Evolutionary conservation across 1,140 invertebrate genomes (phyloP).

Genomic region (Eriocheir sinensis): DNA sequence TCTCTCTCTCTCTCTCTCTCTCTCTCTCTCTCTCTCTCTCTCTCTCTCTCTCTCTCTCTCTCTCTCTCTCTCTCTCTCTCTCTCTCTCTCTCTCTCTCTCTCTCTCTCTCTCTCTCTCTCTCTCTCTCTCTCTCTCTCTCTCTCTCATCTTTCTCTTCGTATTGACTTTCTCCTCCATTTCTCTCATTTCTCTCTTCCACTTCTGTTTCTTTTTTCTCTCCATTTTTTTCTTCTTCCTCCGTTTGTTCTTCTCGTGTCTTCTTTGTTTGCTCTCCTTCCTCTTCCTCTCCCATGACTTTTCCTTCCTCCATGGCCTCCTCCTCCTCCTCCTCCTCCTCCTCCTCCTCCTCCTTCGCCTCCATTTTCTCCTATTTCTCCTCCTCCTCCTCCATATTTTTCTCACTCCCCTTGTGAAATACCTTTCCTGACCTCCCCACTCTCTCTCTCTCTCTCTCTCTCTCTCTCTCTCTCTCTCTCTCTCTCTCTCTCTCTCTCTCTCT

Average conservation of each 20-base stretch:
- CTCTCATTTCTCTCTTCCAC: not conserved
- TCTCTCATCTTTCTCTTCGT: not conserved
- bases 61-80: not conserved
- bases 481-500: not conserved
- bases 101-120: not conserved
- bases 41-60: conserved; percentile 22
- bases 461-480: not conserved
- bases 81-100: not conserved
- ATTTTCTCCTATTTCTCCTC: too few species aligned
- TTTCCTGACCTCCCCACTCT: too few species aligned
- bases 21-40: conserved; percentile 12
- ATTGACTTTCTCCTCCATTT: not conserved
- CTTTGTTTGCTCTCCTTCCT: not conserved
- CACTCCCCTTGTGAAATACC: too few species aligned
- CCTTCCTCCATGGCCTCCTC: too few species aligned
- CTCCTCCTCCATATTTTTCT: too few species aligned
- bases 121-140: not conserved
- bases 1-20: not conserved
- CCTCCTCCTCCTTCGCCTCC: not conserved
- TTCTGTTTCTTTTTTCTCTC: not conserved
- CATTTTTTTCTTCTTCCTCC: too few species aligned
- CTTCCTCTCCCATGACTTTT: too few species aligned
- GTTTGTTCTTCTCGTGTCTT: too few species aligned
- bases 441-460: not conserved
- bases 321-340: not conserved